phyloP scores from a whole-genome alignment of 2,888 invertebrate species.

The Aspidiotus rigidus region DNA sequence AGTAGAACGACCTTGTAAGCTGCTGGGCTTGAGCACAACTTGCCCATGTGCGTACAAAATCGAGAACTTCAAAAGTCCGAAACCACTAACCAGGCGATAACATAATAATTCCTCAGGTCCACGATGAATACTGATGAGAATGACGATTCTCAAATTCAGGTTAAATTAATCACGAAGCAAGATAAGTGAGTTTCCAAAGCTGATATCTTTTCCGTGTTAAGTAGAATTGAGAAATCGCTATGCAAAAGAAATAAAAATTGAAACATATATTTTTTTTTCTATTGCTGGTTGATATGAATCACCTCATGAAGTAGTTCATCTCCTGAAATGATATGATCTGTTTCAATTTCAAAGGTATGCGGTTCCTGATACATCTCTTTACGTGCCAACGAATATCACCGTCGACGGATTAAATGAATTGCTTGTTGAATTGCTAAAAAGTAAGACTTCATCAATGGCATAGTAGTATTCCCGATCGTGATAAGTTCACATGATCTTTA shows the following conservation, averaged over 20 bases:
- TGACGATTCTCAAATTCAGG: slow-evolving; percentile 54
- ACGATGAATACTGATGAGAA: neutral
- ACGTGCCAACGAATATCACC: slow-evolving; percentile 65
- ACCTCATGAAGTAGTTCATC: slow-evolving; percentile 8
- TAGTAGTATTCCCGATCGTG: neutral
- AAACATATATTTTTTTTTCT: no score
- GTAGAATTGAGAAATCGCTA: neutral
- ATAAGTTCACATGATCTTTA: neutral
- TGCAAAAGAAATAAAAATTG: neutral
- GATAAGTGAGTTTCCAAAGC: slow-evolving; percentile 54
- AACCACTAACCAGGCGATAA: no score
- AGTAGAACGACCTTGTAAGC: no score
- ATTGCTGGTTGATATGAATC: neutral
- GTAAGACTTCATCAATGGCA: slow-evolving; percentile 40
- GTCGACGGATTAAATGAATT: slow-evolving; percentile 63
- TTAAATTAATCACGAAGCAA: slow-evolving; percentile 70
- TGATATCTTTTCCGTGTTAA: neutral
- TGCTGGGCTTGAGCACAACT: no score
- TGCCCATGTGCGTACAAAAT: neutral
- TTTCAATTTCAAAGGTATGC: slow-evolving; percentile 58
- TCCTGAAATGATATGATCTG: no score
- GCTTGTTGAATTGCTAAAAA: slow-evolving; percentile 67
- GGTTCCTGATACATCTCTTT: slow-evolving; percentile 73
- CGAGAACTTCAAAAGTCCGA: no score
- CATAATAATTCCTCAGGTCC: neutral